These are phyloP conservation scores for Apeltes quadracus DNA, from an alignment of 2,113 vertebrate species.

Conservation along the genomic window DNA sequence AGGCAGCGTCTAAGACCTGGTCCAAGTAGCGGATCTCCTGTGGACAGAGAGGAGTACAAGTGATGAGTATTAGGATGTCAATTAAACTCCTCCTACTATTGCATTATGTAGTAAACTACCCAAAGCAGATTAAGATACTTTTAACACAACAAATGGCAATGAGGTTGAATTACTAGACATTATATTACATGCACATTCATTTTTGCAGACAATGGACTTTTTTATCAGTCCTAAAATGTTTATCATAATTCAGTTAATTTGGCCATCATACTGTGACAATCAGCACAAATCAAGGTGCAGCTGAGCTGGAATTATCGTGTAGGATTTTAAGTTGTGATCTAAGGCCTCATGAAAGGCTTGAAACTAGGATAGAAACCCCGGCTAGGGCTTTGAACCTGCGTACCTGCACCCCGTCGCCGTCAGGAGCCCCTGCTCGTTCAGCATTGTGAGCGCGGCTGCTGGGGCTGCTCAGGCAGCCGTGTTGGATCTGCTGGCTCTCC, in stretches of 20 bases:
- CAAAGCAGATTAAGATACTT: neutral
- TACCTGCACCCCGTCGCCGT: conserved; percentile 87
- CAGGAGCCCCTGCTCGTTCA: conserved; percentile 84
- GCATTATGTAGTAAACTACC: neutral
- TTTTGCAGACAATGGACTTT: neutral
- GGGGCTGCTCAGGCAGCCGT: conserved; percentile 77
- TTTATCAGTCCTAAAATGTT: neutral
- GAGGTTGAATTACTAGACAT: neutral
- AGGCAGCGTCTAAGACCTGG: conserved; percentile 90
- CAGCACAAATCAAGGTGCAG: neutral
- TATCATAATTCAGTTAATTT: neutral
- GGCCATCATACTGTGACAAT: neutral
- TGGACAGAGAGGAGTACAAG: neutral
- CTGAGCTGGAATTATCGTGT: neutral
- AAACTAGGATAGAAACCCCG: too few species aligned
- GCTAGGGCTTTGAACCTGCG: neutral
- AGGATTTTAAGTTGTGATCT: too few species aligned
- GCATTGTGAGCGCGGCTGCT: conserved; percentile 79
- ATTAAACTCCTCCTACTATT: neutral
- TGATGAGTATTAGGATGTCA: neutral
- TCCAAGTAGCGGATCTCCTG: conserved; percentile 95
- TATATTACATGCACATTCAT: neutral
- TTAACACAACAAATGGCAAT: neutral
- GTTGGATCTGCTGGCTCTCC: conserved; percentile 80
- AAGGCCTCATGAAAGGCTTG: too few species aligned